phyloP scores from a whole-genome alignment of 1,140 invertebrate genomes.

The Drosophila nannoptera region DNA sequence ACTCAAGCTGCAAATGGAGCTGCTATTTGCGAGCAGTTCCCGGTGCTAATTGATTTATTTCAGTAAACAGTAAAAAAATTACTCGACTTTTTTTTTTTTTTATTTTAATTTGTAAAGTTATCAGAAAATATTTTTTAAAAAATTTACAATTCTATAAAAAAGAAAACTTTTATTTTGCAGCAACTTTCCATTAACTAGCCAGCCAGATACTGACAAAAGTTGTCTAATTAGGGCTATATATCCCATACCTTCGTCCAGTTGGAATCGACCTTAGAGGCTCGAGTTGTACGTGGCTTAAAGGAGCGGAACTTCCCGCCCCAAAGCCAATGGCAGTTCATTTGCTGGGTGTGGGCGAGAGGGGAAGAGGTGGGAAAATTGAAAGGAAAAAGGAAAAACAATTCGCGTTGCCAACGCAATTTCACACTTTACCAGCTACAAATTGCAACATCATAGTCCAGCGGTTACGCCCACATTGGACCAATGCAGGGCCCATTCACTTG shows the following conservation, averaged over 20 bases:
- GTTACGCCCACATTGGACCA: slow-evolving; percentile 24
- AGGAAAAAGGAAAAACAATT: slow-evolving; percentile 47
- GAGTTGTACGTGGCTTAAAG: slow-evolving; percentile 7
- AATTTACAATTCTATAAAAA: background rate
- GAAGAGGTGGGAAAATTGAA: background rate
- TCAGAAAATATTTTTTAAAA: background rate
- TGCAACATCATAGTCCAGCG: slow-evolving; percentile 69
- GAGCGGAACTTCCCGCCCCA: slow-evolving; percentile 5
- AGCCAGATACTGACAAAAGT: too few species aligned
- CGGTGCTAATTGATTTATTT: slow-evolving; percentile 62
- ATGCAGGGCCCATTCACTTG: slow-evolving; percentile 14
- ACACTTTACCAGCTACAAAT: slow-evolving; percentile 76
- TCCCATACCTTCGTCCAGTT: too few species aligned
- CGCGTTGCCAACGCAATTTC: slow-evolving; percentile 70
- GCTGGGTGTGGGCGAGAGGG: background rate
- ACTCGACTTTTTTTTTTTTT: background rate
- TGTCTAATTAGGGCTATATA: too few species aligned
- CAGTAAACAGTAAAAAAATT: slow-evolving; percentile 6
- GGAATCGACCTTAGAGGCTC: background rate
- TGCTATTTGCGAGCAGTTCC: slow-evolving; percentile 3
- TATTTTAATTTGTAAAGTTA: background rate
- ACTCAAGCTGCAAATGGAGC: slow-evolving; percentile 17
- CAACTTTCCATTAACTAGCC: too few species aligned
- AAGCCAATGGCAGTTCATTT: slow-evolving; percentile 5
- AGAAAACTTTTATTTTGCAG: too few species aligned